Evolutionary conservation across 2,797 vertebrate species (phyloP).

Genomic region (Bovichtus diacanthus): DNA sequence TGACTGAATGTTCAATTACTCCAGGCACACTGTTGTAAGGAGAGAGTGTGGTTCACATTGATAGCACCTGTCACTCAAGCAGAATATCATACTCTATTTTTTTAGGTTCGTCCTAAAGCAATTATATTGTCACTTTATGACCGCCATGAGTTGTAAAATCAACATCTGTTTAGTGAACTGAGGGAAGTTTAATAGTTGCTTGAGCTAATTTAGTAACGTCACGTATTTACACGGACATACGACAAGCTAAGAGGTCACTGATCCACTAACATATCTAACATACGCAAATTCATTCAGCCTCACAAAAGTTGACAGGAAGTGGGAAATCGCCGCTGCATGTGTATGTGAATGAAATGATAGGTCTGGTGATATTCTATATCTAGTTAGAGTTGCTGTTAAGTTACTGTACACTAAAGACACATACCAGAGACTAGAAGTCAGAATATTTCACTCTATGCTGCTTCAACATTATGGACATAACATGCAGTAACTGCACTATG

Average conservation of each 20-base stretch:
- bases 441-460: background rate
- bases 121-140: background rate
- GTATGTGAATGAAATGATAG: too few species aligned
- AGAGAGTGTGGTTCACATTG: conserved; percentile 28
- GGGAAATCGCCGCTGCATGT: background rate
- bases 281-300: background rate
- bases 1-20: too few species aligned
- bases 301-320: background rate
- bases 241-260: background rate
- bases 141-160: background rate
- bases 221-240: background rate
- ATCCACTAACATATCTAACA: background rate
- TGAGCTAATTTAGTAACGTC: background rate
- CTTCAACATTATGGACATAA: too few species aligned
- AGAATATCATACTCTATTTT: background rate
- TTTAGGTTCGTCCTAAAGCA: background rate
- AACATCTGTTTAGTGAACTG: background rate
- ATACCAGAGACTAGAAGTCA: background rate
- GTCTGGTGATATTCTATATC: background rate
- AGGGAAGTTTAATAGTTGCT: background rate
- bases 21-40: conserved; percentile 8
- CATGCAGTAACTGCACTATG: background rate
- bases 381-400: background rate
- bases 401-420: background rate
- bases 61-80: conserved; percentile 20